Evolutionary conservation across 2,797 vertebrate species (phyloP).

Genomic region (Oreortyx pictus): DNA sequence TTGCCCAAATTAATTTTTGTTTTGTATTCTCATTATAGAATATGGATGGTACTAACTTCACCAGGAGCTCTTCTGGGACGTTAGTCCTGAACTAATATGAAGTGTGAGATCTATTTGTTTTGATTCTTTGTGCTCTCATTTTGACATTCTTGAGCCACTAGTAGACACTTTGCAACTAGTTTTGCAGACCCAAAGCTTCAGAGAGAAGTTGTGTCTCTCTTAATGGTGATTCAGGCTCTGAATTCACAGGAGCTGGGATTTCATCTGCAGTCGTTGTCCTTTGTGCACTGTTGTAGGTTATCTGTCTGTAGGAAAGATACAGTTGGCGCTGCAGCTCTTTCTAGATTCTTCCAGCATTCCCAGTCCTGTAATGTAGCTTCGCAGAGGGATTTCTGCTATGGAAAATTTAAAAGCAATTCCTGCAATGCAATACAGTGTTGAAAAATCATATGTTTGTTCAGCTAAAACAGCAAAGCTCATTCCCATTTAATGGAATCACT

Average conservation of each 20-base stretch:
- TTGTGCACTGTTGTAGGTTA: not conserved
- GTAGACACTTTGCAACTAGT: not conserved
- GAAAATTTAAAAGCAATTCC: conserved; percentile 6
- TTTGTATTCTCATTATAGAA: not conserved
- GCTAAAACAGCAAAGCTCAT: conserved; percentile 20
- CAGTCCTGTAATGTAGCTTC: not conserved
- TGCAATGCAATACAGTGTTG: not conserved
- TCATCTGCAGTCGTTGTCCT: not conserved
- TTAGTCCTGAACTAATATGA: not conserved
- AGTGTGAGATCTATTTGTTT: not conserved
- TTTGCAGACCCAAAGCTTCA: not conserved
- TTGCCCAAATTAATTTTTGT: not conserved
- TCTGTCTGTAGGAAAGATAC: not conserved
- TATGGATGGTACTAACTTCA: not conserved
- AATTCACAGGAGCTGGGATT: not conserved
- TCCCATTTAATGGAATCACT: conserved; percentile 27
- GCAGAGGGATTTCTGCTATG: not conserved
- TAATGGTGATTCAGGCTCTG: not conserved
- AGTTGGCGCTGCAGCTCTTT: not conserved
- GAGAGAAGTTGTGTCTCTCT: not conserved
- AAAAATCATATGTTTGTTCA: not conserved
- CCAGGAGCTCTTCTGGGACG: not conserved
- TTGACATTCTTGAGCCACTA: not conserved
- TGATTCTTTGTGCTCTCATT: not conserved
- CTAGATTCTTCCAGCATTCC: not conserved